A percentile compares a stretch with the other conserved stretches of the same genome.
Evolutionary conservation across 2,797 vertebrate species (phyloP).

Genomic region (Pelochelys cantorii): DNA sequence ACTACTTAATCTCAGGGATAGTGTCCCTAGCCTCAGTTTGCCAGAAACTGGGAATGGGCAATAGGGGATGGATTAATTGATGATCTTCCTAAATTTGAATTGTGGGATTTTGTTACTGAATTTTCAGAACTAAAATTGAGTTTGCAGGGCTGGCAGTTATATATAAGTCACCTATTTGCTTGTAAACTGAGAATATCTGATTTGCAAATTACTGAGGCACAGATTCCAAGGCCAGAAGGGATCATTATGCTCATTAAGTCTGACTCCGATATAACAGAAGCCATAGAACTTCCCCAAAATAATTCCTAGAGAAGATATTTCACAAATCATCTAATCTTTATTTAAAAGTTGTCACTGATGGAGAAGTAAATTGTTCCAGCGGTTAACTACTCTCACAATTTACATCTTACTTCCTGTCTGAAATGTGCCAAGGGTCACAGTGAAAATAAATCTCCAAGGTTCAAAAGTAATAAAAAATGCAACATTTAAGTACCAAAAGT

Average conservation of each 20-base stretch:
- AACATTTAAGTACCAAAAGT: accelerated
- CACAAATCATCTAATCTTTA: not conserved
- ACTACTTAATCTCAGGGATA: not conserved
- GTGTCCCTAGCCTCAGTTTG: too few relatives aligned
- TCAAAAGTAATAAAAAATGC: accelerated
- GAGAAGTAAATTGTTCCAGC: not conserved
- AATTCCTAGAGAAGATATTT: not conserved
- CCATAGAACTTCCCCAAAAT: not conserved
- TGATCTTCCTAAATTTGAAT: not conserved
- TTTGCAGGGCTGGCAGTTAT: not conserved
- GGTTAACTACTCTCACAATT: not conserved
- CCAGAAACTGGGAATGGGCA: too few relatives aligned
- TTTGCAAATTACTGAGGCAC: not conserved
- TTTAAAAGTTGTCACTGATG: not conserved
- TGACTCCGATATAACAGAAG: not conserved
- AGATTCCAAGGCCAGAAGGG: not conserved
- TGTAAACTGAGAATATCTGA: not conserved
- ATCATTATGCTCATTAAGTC: not conserved
- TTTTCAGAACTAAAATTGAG: not conserved
- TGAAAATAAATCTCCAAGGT: not conserved
- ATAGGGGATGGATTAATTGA: too few relatives aligned
- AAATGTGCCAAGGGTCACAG: not conserved
- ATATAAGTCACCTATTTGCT: not conserved
- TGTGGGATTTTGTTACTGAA: not conserved
- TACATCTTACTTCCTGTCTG: not conserved